Evolutionary conservation across 1,140 invertebrate genomes (phyloP).

Genomic region (Drosophila insularis): DNA sequence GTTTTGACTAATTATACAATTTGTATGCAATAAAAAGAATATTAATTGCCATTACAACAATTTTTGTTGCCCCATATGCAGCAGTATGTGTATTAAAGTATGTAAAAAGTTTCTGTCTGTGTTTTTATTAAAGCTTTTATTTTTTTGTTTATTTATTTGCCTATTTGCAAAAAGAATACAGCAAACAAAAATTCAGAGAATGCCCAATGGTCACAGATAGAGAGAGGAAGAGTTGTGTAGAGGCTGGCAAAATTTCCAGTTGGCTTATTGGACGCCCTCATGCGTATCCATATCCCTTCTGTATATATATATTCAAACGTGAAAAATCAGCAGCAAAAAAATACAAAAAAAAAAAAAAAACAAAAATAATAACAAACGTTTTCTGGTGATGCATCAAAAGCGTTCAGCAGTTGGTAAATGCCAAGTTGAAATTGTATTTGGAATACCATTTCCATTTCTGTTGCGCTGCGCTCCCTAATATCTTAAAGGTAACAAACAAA

Average conservation of each 20-base stretch:
- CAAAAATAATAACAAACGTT: background rate
- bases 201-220: background rate
- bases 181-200: background rate
- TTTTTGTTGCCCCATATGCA: slow-evolving; percentile 10
- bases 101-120: slow-evolving; percentile 26
- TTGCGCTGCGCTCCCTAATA: too few relatives aligned
- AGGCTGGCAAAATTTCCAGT: slow-evolving; percentile 64
- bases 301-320: slow-evolving; percentile 2
- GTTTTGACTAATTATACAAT: slow-evolving; percentile 77
- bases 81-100: background rate
- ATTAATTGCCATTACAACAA: slow-evolving; percentile 56
- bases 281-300: slow-evolving; percentile 33
- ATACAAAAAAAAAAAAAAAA: background rate
- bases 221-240: slow-evolving; percentile 19
- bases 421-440: background rate
- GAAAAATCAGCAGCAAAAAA: background rate
- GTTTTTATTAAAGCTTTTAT: slow-evolving; percentile 51
- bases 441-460: background rate
- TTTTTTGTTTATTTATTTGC: slow-evolving; percentile 63
- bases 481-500: too few relatives aligned
- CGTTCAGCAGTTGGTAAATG: background rate
- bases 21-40: slow-evolving; percentile 75
- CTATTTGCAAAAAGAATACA: slow-evolving; percentile 18
- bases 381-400: background rate
- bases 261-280: slow-evolving; percentile 65